Evolutionary conservation across 1,140 invertebrate genomes (phyloP), one percentile per base, ranked within the genome.

Genomic region (Acromyrmex echinatior): DNA sequence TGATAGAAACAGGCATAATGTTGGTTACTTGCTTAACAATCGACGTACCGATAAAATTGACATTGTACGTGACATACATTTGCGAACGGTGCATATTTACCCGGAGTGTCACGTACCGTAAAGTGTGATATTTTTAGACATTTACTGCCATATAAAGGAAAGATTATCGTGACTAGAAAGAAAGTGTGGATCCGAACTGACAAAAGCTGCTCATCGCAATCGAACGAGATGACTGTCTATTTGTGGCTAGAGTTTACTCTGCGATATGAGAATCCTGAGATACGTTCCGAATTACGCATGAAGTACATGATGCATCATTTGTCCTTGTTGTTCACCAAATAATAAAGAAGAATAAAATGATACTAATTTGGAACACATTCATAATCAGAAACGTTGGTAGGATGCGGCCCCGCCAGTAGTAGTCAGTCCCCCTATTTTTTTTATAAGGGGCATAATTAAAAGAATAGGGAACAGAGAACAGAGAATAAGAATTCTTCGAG

Each of bases 81-180:
- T 35, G 25, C 39, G 58, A 49, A 63, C 70, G 25, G 25, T 3
- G 56, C 80, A 21, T 56, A 60, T 82, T 60, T 60, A 62, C 7
- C 18, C 25, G 39, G n/a, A 74, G 56, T 68, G 70, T 84, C 80
- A 74, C 80, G 70, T 56, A 35, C 39, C 25, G 80, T 49, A 76
- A 63, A 62, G 70, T 58, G 12, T 14, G 56, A 62, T 84, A 84
- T 84, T 76, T 84, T 84, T 84, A 84, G 28, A 84, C 39, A 49
- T 84, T 84, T 74, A 62, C 25, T 18, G 25, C 7, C 39, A 45
- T 60, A 35, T 21, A 62, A 76, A 62, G 39, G 56, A n/a, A 84
- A 74, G 28, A 25, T 76, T 74, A 21, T 21, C n/a, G 18, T 53
- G 39, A 31, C 6, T 12, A 18, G 7, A 35, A 51, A 71, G 14